Percentiles rank a stretch among this genome's conserved stretches.
These are phyloP conservation scores for Procavia capensis DNA, from an alignment of 2,113 vertebrate genomes.

Conservation along the genomic window DNA sequence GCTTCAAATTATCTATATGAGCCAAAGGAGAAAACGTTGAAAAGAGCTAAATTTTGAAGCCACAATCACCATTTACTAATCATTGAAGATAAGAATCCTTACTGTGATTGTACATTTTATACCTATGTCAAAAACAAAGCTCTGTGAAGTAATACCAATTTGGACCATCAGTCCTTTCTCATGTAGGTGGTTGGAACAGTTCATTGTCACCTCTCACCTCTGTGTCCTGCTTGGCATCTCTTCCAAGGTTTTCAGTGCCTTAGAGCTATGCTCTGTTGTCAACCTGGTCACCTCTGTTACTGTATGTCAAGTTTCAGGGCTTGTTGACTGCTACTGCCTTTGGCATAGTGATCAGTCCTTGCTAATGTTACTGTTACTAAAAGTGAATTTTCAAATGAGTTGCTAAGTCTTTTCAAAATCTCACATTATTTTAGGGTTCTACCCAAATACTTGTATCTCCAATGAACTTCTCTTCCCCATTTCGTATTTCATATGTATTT, in stretches of 20 bases:
- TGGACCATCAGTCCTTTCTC: not conserved
- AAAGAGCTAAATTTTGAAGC: no score
- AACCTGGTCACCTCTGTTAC: not conserved
- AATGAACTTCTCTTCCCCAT: not conserved
- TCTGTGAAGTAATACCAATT: not conserved
- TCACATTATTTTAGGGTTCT: not conserved
- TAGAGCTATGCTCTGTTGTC: not conserved
- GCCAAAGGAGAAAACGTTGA: not conserved
- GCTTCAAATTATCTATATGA: not conserved
- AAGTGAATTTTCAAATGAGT: not conserved
- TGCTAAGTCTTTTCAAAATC: not conserved
- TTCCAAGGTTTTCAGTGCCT: not conserved
- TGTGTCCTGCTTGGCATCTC: not conserved
- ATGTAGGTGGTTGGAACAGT: not conserved
- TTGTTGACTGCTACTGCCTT: not conserved
- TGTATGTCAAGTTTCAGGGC: not conserved
- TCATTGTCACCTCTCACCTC: not conserved
- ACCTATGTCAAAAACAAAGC: not conserved
- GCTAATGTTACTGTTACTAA: not conserved
- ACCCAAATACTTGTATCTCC: not conserved
- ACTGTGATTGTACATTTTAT: not conserved
- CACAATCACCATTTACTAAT: not conserved
- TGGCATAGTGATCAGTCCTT: not conserved
- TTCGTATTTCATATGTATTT: not conserved
- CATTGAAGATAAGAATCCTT: not conserved